Base-by-base conservation (phyloP, 2,797 vertebrate genomes). In the Pseudomugil gertrudae region DNA sequence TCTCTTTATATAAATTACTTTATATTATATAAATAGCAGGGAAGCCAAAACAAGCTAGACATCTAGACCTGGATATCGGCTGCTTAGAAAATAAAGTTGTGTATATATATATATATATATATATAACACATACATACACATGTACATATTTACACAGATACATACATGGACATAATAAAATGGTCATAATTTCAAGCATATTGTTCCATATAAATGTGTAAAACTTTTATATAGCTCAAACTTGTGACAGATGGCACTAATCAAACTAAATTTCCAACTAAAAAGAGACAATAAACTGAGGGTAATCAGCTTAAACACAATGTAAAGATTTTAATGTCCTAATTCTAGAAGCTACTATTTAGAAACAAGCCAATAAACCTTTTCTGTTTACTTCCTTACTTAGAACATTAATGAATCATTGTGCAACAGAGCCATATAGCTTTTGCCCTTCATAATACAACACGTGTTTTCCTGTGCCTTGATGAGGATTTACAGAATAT, bases 291-390 rank as follows among this genome's bases (percentile, higher is more conserved):
- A 52, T 3, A 13, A 56, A 72, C 23, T 15, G 40, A 54, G 30
- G 43, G 24, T n/a, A 13, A 30, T 56, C 21, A 14, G 5, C 13
- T 24, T 32, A 32, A 2, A 66, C 23, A 52, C 19, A 26, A 58
- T 29, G 4, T 27, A 36, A 5, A 61, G 15, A 9, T 14, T n/a
- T n/a, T n/a, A n/a, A n/a, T 15, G 59, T 21, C 65, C 19, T 19
- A 35, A 43, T n/a, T n/a, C n/a, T n/a, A n/a, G n/a, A n/a, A n/a
- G n/a, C n/a, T 27, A 47, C 17, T 56, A 4, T 43, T 68, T 10
- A 63, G 10, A 78, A 71, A 70, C 50, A 72, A 66, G 32, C 48
- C 27, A n/a, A 69, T 2, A 29, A 23, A 54, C 30, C 26, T 36
- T 30, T 57, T 27, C 35, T 64, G 14, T 40, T 55, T 9, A 77